phyloP scores from a whole-genome alignment of 1,140 invertebrate species.

The Brachionus sp. region DNA sequence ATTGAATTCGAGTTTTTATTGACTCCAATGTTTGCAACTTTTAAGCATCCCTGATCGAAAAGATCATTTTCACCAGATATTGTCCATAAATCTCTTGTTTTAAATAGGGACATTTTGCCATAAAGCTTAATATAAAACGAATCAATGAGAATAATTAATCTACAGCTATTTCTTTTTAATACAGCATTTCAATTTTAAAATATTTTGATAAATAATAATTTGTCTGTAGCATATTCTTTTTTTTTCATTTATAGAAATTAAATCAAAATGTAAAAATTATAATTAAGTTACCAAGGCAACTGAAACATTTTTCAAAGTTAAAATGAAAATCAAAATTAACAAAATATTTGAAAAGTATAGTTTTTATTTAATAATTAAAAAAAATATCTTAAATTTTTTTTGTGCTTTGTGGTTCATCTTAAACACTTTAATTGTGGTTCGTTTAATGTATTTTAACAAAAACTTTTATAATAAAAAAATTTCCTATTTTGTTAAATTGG shows the following conservation, averaged over 20 bases:
- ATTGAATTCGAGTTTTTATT: constrained; percentile 56
- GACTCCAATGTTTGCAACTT: constrained; percentile 67
- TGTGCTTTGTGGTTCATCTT: too few species aligned
- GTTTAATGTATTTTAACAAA: too few species aligned
- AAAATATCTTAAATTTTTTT: too few species aligned
- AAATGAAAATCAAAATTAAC: not conserved
- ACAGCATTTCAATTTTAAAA: not conserved
- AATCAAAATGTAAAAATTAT: not conserved
- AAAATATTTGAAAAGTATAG: not conserved
- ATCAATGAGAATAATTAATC: not conserved
- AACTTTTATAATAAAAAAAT: too few species aligned
- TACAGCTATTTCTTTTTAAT: not conserved
- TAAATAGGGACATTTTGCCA: constrained; percentile 72
- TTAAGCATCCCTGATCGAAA: constrained; percentile 66
- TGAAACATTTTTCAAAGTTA: not conserved
- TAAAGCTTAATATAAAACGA: not conserved
- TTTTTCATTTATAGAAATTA: not conserved
- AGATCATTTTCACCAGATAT: constrained; percentile 64
- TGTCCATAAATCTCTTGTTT: constrained; percentile 73
- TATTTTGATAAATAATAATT: not conserved
- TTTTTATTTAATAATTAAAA: too few species aligned
- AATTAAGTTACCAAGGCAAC: not conserved
- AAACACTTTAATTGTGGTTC: too few species aligned
- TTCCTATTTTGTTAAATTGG: too few species aligned
- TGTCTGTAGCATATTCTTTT: not conserved